Base-by-base conservation (phyloP, 2,888 invertebrate genomes). In the Tetrapedia diversipes region DNA sequence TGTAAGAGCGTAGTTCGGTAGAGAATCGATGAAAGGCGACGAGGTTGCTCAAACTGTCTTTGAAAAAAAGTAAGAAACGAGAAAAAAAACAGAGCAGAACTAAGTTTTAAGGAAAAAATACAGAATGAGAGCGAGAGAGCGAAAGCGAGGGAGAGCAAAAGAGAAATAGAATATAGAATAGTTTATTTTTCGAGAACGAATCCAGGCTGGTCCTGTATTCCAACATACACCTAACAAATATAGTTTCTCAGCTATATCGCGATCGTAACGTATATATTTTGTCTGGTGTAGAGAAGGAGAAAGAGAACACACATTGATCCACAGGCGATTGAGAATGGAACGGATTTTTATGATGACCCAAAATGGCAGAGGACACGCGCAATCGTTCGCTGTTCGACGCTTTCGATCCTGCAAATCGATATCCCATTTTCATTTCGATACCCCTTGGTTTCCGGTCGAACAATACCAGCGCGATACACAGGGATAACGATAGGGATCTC, bases 181-280 rank as follows among this genome's bases (percentile, higher is more conserved):
- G 66, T 47, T 78, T 77, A 78, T 78, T 78, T 78, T 79, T 77
- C 37, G 63, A 77, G 16, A 34, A 72, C 22, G 63, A 68, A 61
- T 45, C 10, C 78, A 77, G 77, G 78, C 77, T 79, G 78, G 77
- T 8, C 77, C 77, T 79, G 78, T 2, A n/a, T 76, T 75, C 54
- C 27, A 34, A 16, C 54, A 45, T 61, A 68, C 59, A 45, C 37
- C 29, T n/a, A 10, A 45, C 29, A 32, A n/a, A 39, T 19, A 57
- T 64, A 41, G 56, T 69, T 53, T 43, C 29, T 29, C 51, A 56
- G 53, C 51, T 37, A 16, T 37, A 41, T 14, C 39, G 29, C 27
- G 11, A 53, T 19, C 27, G 7, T 45, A n/a, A 56, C 32, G 4
- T 56, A 32, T 51, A 74, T 64, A 64, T 47, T 72, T 71, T 68